phyloP scores from a whole-genome alignment of 1,140 invertebrate genomes.

The Euwallacea fornicatus region DNA sequence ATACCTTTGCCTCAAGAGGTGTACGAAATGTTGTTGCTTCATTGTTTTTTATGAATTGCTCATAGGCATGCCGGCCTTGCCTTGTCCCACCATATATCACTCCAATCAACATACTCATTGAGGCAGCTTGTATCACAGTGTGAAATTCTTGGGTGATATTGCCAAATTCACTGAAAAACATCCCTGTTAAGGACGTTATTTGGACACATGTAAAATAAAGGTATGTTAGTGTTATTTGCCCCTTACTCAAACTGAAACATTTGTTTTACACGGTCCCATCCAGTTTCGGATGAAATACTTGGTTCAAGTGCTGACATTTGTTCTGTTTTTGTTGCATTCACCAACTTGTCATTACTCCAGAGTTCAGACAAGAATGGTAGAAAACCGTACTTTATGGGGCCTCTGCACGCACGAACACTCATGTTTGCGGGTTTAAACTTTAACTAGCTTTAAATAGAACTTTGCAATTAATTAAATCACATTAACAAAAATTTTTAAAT shows the following conservation, averaged over 20 bases:
- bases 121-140: slow-evolving; percentile 59
- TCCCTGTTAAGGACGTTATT: background rate
- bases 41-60: slow-evolving; percentile 73
- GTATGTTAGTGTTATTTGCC: slow-evolving; percentile 36
- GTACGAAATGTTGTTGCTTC: slow-evolving; percentile 68
- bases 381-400: background rate
- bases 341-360: background rate
- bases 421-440: background rate
- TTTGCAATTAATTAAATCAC: no score
- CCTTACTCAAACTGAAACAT: slow-evolving; percentile 47
- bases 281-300: slow-evolving; percentile 29
- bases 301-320: background rate
- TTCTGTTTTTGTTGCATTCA: background rate
- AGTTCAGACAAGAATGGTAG: background rate
- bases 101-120: slow-evolving; percentile 61
- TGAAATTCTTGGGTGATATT: slow-evolving; percentile 62
- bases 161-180: slow-evolving; percentile 61
- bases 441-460: no score
- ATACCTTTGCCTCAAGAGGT: slow-evolving; percentile 70
- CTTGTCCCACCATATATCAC: slow-evolving; percentile 64
- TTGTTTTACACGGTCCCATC: slow-evolving; percentile 44
- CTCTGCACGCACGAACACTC: background rate
- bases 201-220: background rate
- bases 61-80: slow-evolving; percentile 60
- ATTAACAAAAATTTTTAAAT: background rate